phyloP scores from a whole-genome alignment of 2,113 vertebrate genomes.

The Silurus meridionalis region DNA sequence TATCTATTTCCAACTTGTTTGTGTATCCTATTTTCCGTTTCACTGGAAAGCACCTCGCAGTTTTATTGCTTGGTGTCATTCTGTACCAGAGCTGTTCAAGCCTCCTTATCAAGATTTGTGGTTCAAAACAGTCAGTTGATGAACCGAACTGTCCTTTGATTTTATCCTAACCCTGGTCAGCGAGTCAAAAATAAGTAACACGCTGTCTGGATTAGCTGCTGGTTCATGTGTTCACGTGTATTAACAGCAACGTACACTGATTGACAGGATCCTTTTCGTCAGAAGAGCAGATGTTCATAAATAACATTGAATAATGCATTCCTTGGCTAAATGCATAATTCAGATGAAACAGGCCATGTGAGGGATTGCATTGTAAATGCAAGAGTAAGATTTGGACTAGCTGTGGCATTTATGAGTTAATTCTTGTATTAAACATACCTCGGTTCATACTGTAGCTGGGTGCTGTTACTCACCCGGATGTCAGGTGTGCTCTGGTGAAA shows the following conservation, averaged over 20 bases:
- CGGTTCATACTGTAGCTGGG: background rate
- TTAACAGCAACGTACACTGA: background rate
- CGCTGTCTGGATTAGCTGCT: background rate
- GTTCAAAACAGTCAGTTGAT: background rate
- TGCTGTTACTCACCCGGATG: conserved; percentile 23
- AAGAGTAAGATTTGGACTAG: background rate
- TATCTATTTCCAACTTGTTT: background rate
- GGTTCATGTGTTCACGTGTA: background rate
- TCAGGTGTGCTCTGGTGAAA: background rate
- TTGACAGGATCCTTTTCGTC: background rate
- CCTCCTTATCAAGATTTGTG: conserved; percentile 10
- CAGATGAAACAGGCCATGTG: background rate
- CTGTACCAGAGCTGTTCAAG: background rate
- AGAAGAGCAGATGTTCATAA: background rate
- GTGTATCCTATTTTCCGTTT: background rate
- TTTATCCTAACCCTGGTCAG: background rate
- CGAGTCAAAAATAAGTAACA: background rate
- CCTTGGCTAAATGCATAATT: background rate
- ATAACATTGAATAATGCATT: background rate
- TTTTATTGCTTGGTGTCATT: conserved; percentile 13
- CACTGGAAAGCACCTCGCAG: background rate
- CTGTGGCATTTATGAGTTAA: background rate
- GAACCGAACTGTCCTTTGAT: background rate
- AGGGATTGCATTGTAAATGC: background rate
- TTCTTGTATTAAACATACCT: background rate